Conservation (phyloP, 2,113 vertebrate genomes). For the Ovibos moschatus region DNA sequence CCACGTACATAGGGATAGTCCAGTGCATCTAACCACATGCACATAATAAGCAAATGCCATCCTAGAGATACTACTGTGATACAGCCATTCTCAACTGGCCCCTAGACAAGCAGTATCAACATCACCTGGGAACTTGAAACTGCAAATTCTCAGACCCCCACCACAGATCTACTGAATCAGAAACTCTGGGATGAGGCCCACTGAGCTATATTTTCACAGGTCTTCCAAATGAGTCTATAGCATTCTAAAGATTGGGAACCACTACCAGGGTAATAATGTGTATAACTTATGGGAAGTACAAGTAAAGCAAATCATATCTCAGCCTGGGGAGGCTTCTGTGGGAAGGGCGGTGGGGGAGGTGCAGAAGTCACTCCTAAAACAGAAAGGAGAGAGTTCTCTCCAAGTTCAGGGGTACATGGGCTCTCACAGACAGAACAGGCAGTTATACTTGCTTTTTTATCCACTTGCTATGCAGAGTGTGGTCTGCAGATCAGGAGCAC, state of each 20-base stretch:
- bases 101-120: neutral
- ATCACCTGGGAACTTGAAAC: neutral
- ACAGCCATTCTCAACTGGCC: neutral
- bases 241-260: neutral
- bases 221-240: neutral
- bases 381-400: neutral
- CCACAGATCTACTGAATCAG: neutral
- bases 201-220: neutral
- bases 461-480: neutral
- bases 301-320: neutral
- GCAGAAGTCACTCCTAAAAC: neutral
- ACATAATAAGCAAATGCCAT: neutral
- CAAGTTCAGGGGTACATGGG: neutral
- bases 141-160: neutral
- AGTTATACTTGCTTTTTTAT: neutral
- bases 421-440: neutral
- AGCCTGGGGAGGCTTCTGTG: neutral
- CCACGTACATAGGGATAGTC: neutral
- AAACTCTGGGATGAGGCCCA: neutral
- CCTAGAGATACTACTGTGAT: neutral
- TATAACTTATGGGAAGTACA: no score
- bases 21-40: neutral
- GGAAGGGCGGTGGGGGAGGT: neutral
- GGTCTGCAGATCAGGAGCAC: neutral
- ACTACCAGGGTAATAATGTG: no score